Conservation (phyloP, 37 sponge, comb jelly and placozoan species). For the Oopsacas minuta region DNA sequence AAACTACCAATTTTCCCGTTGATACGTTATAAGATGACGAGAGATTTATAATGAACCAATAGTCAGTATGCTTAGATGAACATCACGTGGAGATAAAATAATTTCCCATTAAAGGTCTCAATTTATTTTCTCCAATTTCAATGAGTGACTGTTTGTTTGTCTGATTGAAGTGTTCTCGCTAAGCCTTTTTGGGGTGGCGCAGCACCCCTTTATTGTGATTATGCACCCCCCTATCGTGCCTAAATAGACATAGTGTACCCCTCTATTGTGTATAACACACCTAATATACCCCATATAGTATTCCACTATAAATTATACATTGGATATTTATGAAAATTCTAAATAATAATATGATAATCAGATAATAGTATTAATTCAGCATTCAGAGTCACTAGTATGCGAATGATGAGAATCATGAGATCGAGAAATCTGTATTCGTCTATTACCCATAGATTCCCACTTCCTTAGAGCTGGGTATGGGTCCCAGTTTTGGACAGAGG, state of each 20-base stretch:
- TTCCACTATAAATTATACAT: background rate
- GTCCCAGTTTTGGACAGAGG: slow-evolving; percentile 7
- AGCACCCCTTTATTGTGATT: background rate
- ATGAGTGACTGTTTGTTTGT: too few species aligned
- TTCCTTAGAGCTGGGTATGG: slow-evolving; percentile 20
- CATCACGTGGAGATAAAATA: too few species aligned
- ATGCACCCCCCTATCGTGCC: background rate
- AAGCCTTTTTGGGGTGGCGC: background rate
- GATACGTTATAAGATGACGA: too few species aligned
- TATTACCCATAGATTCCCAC: slow-evolving; percentile 33
- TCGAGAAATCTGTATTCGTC: slow-evolving; percentile 19
- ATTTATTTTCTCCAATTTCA: too few species aligned
- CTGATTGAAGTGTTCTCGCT: background rate
- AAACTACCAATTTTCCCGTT: too few species aligned
- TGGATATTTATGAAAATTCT: background rate
- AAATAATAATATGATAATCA: too few species aligned
- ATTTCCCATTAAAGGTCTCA: too few species aligned
- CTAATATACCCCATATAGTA: background rate
- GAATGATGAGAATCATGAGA: background rate
- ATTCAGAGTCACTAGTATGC: background rate
- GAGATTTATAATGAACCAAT: too few species aligned
- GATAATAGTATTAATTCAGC: background rate
- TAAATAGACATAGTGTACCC: background rate
- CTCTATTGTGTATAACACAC: background rate
- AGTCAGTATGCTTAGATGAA: too few species aligned